Evolutionary conservation across 2,113 vertebrate genomes (phyloP).

Genomic region (Hippocampus mohnikei): DNA sequence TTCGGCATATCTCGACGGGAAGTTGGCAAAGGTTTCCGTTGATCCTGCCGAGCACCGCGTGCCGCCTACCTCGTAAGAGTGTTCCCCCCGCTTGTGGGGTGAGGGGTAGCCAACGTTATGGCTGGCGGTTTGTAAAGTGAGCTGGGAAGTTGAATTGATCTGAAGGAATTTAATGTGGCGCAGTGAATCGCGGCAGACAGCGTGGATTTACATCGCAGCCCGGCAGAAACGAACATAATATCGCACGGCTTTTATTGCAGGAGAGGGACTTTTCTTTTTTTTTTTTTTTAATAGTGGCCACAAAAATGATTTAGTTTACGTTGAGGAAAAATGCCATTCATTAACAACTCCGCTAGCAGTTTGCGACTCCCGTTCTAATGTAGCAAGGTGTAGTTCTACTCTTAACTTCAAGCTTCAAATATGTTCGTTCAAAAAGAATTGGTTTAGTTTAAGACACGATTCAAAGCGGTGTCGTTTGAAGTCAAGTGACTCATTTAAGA

Average conservation of each 20-base stretch:
- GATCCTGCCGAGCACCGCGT: conserved; percentile 48
- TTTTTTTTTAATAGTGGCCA: conserved; percentile 70
- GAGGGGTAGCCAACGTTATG: conserved; percentile 59
- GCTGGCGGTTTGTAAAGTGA: conserved; percentile 77
- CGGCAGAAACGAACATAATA: conserved; percentile 74
- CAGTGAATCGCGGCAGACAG: conserved; percentile 78
- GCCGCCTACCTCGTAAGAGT: conserved; percentile 47
- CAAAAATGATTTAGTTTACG: conserved; percentile 79
- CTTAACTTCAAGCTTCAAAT: neutral
- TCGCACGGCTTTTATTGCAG: conserved; percentile 70
- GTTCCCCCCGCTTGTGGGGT: conserved; percentile 45
- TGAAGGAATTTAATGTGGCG: conserved; percentile 78
- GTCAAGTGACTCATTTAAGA: conserved; percentile 37
- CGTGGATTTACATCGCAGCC: conserved; percentile 72
- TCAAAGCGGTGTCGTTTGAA: conserved; percentile 29
- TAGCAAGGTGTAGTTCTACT: conserved; percentile 22
- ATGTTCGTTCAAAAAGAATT: neutral
- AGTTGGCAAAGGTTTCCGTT: conserved; percentile 54
- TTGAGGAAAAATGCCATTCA: conserved; percentile 67
- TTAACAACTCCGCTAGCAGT: conserved; percentile 38
- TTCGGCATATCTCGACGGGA: conserved; percentile 45
- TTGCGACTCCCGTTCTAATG: conserved; percentile 47
- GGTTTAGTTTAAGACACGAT: conserved; percentile 13
- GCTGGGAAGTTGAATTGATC: conserved; percentile 81
- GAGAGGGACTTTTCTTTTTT: conserved; percentile 38